Base-by-base conservation (phyloP, 2,888 invertebrate species). In the Parasteatoda lunata region DNA sequence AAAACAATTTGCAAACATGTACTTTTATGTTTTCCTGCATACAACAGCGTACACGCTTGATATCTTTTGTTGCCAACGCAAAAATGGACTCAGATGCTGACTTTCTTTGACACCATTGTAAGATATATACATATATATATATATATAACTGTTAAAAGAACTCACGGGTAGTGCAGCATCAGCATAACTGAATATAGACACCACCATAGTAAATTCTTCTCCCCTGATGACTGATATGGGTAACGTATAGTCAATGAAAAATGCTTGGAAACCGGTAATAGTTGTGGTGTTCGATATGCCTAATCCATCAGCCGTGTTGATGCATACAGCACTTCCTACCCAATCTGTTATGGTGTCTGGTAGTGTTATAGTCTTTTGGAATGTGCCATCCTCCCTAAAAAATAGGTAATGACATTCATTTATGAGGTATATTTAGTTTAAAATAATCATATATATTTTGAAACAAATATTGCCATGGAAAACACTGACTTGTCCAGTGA, bases 261-360 rank as follows among this genome's bases (percentile, higher is more conserved):
- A 92, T 5, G 92, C 92, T 89, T 92, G 91, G 90, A 92, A 92
- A 5, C 90, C 91, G 0, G 89, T 91, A 70, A 92, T 81, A 13
- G 90, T 88, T 5, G 91, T 90, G 6, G 90, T 48, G 5, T 90
- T 89, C 0, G 92, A 91, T 5, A 92, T 89, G 1, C 92, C 92
- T 5, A 92, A 88, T 6, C 92, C 92, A 47, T 87, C 88, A 7
- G 89, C 84, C 0, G 87, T 72, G 79, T 90, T 91, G 9, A 91
- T 89, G 89, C 92, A 92, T 70, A 92, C 87, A 5, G 91, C 90
- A 66, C 90, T 91, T 0, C 92, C 92, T 13, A 91, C 89, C 92
- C 92, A 92, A 72, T 91, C 91, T 1, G 92, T 92, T 47, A 92
- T 91, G 0, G 92, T 92, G 88, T 92, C 90, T 0, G 92, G 92